Percentiles rank a stretch among this genome's conserved stretches.
Conservation (phyloP, 2,797 vertebrate genomes). For the Micrastur ruficollis region DNA sequence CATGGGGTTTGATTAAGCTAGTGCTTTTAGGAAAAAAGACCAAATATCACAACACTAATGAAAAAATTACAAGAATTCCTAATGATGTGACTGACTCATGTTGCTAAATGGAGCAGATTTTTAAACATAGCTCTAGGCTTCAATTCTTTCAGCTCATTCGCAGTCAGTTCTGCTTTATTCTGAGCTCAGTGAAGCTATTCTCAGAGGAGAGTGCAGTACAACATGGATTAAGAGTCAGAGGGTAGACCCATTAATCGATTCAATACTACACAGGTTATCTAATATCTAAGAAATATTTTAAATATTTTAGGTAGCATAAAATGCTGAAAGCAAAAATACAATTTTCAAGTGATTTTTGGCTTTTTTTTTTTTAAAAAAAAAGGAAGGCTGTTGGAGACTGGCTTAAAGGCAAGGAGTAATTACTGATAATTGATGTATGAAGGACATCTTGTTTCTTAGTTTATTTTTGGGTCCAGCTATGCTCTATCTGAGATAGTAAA, state of each 20-base stretch:
- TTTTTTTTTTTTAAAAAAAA: neutral
- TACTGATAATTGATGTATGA: neutral
- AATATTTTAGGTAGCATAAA: neutral
- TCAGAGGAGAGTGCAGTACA: neutral
- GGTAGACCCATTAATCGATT: neutral
- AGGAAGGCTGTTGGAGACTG: neutral
- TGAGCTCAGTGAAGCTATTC: conserved; percentile 35
- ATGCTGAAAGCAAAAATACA: neutral
- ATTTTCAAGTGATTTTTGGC: neutral
- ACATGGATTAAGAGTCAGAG: neutral
- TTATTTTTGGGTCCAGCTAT: neutral
- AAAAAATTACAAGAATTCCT: conserved; percentile 19
- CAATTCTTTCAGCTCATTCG: conserved; percentile 45
- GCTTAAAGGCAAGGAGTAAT: neutral
- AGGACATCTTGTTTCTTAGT: neutral
- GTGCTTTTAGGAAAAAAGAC: conserved; percentile 2
- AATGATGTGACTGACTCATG: conserved; percentile 46
- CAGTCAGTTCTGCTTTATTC: conserved; percentile 17
- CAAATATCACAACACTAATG: neutral
- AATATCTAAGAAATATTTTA: neutral
- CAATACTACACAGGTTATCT: neutral
- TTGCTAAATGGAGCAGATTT: conserved; percentile 55
- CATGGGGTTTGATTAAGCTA: neutral
- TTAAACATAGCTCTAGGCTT: conserved; percentile 58
- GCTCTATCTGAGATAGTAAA: neutral